Evolutionary conservation across 2,888 invertebrate genomes (phyloP).

Genomic region (Creontiades dilutus): DNA sequence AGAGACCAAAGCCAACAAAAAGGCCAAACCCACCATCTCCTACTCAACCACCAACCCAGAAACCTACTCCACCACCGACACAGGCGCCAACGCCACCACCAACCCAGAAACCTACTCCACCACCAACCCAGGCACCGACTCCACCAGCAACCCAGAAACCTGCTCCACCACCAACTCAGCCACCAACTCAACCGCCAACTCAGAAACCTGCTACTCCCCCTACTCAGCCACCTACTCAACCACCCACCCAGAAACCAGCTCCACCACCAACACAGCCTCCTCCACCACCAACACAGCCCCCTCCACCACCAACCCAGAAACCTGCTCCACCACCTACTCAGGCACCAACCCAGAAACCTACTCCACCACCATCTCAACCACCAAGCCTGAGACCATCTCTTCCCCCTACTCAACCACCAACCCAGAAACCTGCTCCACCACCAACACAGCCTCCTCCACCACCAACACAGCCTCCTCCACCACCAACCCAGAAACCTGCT

Average conservation of each 20-base stretch:
- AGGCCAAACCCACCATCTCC: not conserved
- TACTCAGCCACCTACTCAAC: not conserved
- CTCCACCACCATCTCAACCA: not conserved
- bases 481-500: too few relatives aligned
- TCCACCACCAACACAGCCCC: not conserved
- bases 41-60: too few relatives aligned
- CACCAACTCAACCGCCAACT: not conserved
- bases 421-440: not conserved
- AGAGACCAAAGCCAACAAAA: not conserved
- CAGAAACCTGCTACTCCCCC: not conserved
- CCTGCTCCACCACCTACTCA: not conserved
- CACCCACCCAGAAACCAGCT: not conserved
- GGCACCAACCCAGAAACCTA: not conserved
- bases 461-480: too few relatives aligned
- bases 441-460: too few relatives aligned
- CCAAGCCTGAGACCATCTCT: not conserved
- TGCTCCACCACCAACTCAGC: not conserved
- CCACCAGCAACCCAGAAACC: too few relatives aligned
- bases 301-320: not conserved
- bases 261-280: not conserved
- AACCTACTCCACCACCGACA: too few relatives aligned
- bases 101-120: too few relatives aligned
- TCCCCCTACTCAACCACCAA: not conserved
- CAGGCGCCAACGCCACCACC: too few relatives aligned
- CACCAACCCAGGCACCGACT: too few relatives aligned